A percentile compares a stretch with the other conserved stretches of the same genome.
Evolutionary conservation across 2,797 vertebrate species (phyloP).

Genomic region (Dryobates pubescens): DNA sequence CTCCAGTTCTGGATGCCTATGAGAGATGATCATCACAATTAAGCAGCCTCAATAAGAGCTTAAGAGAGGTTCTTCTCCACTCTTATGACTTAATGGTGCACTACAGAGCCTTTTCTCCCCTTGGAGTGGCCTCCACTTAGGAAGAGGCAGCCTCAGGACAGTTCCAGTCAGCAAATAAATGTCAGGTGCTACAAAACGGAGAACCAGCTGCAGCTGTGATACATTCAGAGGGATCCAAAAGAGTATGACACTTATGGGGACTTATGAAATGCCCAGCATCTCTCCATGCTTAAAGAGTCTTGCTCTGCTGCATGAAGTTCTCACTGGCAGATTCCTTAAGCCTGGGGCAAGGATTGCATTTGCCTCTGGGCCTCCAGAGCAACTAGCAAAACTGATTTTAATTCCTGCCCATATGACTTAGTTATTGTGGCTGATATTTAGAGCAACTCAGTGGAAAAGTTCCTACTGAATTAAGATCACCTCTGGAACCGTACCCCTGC

Average conservation of each 20-base stretch:
- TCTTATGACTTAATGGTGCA: background rate
- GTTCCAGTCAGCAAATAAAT: constrained; percentile 36
- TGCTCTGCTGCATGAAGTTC: background rate
- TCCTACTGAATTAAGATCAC: background rate
- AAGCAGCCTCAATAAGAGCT: background rate
- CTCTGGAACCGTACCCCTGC: background rate
- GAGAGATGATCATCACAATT: background rate
- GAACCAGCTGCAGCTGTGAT: background rate
- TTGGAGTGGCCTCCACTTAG: constrained; percentile 8
- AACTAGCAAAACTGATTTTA: background rate
- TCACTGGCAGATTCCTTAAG: background rate
- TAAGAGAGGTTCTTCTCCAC: background rate
- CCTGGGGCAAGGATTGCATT: background rate
- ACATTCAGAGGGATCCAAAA: background rate
- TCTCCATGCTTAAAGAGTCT: background rate
- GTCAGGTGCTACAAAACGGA: constrained; percentile 24
- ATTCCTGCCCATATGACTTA: background rate
- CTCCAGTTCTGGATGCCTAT: background rate
- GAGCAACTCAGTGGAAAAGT: background rate
- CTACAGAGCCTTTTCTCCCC: background rate
- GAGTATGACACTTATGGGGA: rapidly evolving
- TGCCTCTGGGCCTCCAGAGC: background rate
- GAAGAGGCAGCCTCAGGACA: background rate
- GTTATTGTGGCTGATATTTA: background rate
- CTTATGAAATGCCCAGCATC: background rate